Evolutionary conservation across 2,888 invertebrate species (phyloP).

Genomic region (Danaus chrysippus): DNA sequence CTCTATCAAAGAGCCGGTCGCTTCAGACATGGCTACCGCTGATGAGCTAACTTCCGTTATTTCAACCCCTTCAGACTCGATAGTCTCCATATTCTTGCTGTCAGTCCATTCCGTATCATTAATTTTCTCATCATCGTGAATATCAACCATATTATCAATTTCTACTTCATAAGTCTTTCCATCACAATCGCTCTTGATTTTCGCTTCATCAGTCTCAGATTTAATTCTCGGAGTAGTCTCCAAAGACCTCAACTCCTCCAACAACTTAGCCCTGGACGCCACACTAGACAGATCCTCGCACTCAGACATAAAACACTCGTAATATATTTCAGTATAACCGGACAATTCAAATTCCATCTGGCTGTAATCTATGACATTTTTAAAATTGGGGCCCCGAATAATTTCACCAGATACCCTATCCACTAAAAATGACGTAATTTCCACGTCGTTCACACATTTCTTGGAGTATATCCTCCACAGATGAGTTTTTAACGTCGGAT

Average conservation of each 20-base stretch:
- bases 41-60: conserved; percentile 47
- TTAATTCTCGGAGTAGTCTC: conserved; percentile 47
- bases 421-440: conserved; percentile 59
- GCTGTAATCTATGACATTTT: conserved; percentile 64
- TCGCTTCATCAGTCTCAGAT: conserved; percentile 29
- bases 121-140: conserved; percentile 3
- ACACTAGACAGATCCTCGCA: conserved; percentile 58
- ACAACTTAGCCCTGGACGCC: conserved; percentile 58
- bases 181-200: conserved; percentile 18
- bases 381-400: conserved; percentile 60
- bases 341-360: conserved; percentile 68
- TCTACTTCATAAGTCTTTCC: conserved; percentile 20
- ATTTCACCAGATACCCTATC: conserved; percentile 65
- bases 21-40: conserved; percentile 49
- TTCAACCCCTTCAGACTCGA: conserved; percentile 28
- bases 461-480: conserved; percentile 64
- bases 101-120: background rate
- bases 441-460: conserved; percentile 47
- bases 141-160: conserved; percentile 14
- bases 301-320: conserved; percentile 55
- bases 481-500: conserved; percentile 57
- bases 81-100: conserved; percentile 37
- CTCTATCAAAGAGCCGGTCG: conserved; percentile 52
- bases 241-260: conserved; percentile 54
- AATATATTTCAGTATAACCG: conserved; percentile 65